These are phyloP conservation scores for Thalpophila matura DNA, from an alignment of 2,888 invertebrate species.

Conservation along the genomic window DNA sequence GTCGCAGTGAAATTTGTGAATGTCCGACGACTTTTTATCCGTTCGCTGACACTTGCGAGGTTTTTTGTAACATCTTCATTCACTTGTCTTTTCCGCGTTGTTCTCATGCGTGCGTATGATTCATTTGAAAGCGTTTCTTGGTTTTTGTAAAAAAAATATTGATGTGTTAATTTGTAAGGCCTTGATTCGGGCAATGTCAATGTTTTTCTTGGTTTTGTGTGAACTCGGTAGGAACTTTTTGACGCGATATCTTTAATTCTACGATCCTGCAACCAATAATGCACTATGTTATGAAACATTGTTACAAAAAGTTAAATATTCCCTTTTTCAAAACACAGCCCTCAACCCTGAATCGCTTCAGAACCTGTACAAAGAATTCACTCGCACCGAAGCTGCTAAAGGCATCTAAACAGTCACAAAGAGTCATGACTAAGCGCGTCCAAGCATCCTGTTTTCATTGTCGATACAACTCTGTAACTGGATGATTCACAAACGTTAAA, in stretches of 20 bases:
- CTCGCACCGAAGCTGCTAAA: slow-evolving; percentile 33
- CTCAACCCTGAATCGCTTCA: not conserved
- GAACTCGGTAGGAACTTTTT: slow-evolving; percentile 28
- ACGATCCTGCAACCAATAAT: not conserved
- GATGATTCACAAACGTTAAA: slow-evolving; percentile 65
- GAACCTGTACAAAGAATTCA: slow-evolving; percentile 34
- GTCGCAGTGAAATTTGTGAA: slow-evolving; percentile 63
- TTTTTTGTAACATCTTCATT: slow-evolving; percentile 68
- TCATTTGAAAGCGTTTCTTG: slow-evolving; percentile 60
- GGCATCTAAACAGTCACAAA: slow-evolving; percentile 61
- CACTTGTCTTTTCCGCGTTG: slow-evolving; percentile 71
- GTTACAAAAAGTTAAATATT: not conserved
- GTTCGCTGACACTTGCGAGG: slow-evolving; percentile 70
- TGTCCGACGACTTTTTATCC: slow-evolving; percentile 76
- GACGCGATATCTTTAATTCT: not conserved
- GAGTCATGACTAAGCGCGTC: slow-evolving; percentile 71
- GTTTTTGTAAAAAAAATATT: slow-evolving; percentile 62
- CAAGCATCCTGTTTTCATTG: slow-evolving; percentile 79
- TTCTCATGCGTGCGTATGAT: slow-evolving; percentile 63
- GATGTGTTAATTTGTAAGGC: slow-evolving; percentile 53
- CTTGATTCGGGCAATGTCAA: slow-evolving; percentile 50
- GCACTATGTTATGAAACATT: not conserved
- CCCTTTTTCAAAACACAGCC: not conserved
- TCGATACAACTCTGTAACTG: slow-evolving; percentile 71
- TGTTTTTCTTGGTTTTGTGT: slow-evolving; percentile 26